These are phyloP conservation scores for Paguma larvata DNA, from an alignment of 2,797 vertebrate genomes.

Conservation along the genomic window DNA sequence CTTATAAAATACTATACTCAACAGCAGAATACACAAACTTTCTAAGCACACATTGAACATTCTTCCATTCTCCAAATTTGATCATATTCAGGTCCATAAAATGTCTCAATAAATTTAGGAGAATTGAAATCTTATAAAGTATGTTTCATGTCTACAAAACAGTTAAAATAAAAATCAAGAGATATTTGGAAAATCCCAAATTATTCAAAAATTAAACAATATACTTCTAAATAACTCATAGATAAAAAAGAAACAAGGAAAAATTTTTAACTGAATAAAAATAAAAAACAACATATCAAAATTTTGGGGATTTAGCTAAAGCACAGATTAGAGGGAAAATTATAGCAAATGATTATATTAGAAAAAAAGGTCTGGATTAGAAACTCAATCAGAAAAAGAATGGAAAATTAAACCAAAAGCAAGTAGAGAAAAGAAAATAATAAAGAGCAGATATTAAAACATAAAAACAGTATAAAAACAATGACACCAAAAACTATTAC, in stretches of 20 bases:
- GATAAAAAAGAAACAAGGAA: conserved; percentile 12
- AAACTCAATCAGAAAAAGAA: neutral
- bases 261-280: neutral
- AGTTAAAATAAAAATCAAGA: neutral
- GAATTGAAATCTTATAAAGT: neutral
- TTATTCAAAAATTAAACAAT: conserved; percentile 26
- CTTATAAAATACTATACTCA: neutral
- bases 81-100: neutral
- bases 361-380: neutral
- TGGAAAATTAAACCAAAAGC: neutral
- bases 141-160: neutral
- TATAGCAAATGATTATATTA: neutral
- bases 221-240: neutral
- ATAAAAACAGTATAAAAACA: neutral
- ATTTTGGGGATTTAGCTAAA: neutral
- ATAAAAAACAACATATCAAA: neutral
- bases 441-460: neutral
- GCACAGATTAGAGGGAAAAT: neutral
- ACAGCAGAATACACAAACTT: neutral
- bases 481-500: neutral
- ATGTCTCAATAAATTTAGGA: neutral
- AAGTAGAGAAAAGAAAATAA: neutral
- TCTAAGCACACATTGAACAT: neutral
- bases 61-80: neutral
- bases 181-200: neutral